Evolutionary conservation across 2,888 invertebrate genomes (phyloP), one percentile per base, ranked within the genome.

Genomic region (Podabrus alpinus): DNA sequence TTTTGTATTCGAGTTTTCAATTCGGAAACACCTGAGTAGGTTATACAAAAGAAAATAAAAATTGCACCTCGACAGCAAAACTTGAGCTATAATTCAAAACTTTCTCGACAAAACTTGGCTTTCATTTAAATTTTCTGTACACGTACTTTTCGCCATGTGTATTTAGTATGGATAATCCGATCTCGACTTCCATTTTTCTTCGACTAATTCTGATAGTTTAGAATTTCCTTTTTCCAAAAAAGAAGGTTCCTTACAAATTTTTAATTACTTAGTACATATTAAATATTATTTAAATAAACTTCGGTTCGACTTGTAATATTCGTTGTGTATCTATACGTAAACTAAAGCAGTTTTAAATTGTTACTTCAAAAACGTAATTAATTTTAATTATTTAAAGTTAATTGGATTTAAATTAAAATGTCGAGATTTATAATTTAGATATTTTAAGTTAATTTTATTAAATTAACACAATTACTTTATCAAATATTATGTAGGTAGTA

Each of bases 21-120:
- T 45, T 45, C 29, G 5, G n/a, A 11, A 45, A 45, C 29, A 45
- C 29, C 29, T 45, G 29, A 45, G 29, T 45, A 45, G 29, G 29
- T 45, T 45, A 45, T n/a, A 45, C n/a, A 45, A 45, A 45, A n/a
- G 29, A 45, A 45, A 45, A 45, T 45, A 45, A 45, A n/a, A 45
- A 45, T 45, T n/a, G 29, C 11, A 45, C 1, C 29, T n/a, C 62
- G 70, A 29, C 16, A 69, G 61, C 60, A 15, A 69, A 69, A 70
- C 25, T 70, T 29, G 9, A 15, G 29, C 64, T 64, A 70, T 70
- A 70, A 70, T 70, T 70, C 70, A 70, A 70, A 69, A 70, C 29
- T 17, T 70, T 70, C 15, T 45, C 19, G 13, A 61, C 16, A 25
- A 64, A 70, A 70, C 70, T 70, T 70, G 15, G 61, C 69, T 69